Base-by-base conservation (phyloP, 1,140 invertebrate genomes). In the Neodiprion lecontei region DNA sequence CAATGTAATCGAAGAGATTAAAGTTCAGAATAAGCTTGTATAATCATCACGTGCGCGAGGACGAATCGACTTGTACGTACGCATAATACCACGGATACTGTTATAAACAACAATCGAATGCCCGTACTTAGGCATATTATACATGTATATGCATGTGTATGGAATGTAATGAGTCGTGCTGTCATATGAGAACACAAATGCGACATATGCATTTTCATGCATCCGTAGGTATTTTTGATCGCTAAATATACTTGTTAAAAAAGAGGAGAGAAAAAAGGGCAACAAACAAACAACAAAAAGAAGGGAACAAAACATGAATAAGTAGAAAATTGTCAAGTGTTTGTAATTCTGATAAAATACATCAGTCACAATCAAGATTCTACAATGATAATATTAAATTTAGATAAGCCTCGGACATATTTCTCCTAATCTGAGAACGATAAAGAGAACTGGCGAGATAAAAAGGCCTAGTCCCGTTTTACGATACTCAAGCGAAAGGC, bases 391-490 rank as follows among this genome's bases (percentile, higher is more conserved):
- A 23, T 69, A 47, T 69, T 69, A 69, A 69, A 47, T 69, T 21
- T 23, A 14, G 67, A 69, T 69, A 69, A 69, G 67, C 67, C 17
- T 47, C 40, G 67, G 67, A 69, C 21, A 47, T 69, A 47, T 69
- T 69, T 69, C 11, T 69, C 21, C 21, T 69, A 69, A 69, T 69
- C 67, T 69, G 21, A 69, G 14, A 69, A 14, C 67, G 67, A 69
- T 69, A 69, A 69, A 69, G 67, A 11, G 67, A 69, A 69, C 67
- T 12, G 23, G 21, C 67, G 40, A 69, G 67, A 69, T 69, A 69
- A 69, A 69, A 69, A 69, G 21, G 17, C 28, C 40, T 69, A 69
- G 67, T 69, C 21, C 40, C 23, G 67, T 61, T 61, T 61, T 14
- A 61, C 53, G 53, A 61, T 61, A 61, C 53, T 61, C 53, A 12